Percentiles rank a stretch among this genome's conserved stretches.
phyloP scores from a whole-genome alignment of 2,888 invertebrate species.

The Erebia palarica region DNA sequence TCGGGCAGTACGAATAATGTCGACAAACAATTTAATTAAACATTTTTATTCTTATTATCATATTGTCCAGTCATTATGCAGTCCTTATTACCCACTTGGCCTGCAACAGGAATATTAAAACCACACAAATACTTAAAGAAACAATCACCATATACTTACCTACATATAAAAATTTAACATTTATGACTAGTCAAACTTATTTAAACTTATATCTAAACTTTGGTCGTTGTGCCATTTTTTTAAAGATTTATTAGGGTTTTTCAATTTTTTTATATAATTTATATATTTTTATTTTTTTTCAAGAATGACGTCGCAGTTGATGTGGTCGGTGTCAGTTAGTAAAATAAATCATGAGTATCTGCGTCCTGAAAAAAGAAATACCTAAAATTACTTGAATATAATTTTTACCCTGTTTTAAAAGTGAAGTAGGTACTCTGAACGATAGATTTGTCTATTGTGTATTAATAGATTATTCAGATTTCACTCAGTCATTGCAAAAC shows the following conservation, averaged over 20 bases:
- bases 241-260: conserved; percentile 67
- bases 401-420: too few relatives aligned
- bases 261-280: conserved; percentile 67
- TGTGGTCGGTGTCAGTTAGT: conserved; percentile 79
- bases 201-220: conserved; percentile 56
- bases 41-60: not conserved
- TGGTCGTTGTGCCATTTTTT: conserved; percentile 83
- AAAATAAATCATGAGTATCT: conserved; percentile 41
- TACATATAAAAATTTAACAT: conserved; percentile 37
- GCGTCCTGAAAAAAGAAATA: conserved; percentile 53
- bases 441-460: too few relatives aligned
- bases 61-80: conserved; percentile 4
- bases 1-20: not conserved
- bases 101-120: conserved; percentile 13
- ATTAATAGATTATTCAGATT: too few relatives aligned
- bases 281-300: conserved; percentile 45
- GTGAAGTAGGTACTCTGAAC: too few relatives aligned
- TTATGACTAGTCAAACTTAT: conserved; percentile 71
- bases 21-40: not conserved
- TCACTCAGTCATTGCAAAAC: too few relatives aligned
- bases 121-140: conserved; percentile 35
- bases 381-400: not conserved
- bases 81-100: not conserved
- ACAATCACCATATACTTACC: conserved; percentile 42
- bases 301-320: conserved; percentile 60